Conservation (phyloP, 2,797 vertebrate species). For the Bothrops alternatus region DNA sequence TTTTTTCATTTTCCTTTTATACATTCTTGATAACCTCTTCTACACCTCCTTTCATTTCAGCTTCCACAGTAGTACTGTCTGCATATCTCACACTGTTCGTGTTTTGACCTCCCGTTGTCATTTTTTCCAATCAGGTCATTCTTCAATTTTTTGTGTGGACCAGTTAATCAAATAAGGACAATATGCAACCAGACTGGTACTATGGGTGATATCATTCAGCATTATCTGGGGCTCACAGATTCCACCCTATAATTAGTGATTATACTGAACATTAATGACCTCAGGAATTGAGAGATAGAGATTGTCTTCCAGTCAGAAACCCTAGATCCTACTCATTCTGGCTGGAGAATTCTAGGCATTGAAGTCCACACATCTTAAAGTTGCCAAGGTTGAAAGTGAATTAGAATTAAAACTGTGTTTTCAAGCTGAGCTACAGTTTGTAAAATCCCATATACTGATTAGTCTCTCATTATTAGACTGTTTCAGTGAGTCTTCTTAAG, state of each 20-base stretch:
- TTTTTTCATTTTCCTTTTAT: background rate
- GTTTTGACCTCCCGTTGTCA: background rate
- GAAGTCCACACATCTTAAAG: background rate
- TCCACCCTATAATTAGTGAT: background rate
- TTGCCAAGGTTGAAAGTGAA: constrained; percentile 27
- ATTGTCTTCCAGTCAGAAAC: background rate
- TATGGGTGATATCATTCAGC: background rate
- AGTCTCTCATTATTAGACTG: constrained; percentile 54
- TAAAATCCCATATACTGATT: constrained; percentile 48
- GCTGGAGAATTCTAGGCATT: background rate
- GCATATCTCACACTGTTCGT: background rate
- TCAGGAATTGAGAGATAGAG: background rate
- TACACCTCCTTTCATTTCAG: background rate
- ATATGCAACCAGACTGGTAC: background rate
- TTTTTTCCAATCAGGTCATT: background rate
- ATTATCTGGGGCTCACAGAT: background rate
- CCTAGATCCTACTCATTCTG: background rate
- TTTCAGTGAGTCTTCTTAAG: constrained; percentile 35
- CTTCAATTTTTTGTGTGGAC: background rate
- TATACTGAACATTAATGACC: background rate
- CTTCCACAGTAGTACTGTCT: background rate
- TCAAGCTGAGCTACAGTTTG: constrained; percentile 45
- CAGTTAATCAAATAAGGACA: background rate
- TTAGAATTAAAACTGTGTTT: constrained; percentile 43
- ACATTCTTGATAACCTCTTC: background rate